phyloP scores from a whole-genome alignment of 2,113 vertebrate genomes.

The Lonchura striata region DNA sequence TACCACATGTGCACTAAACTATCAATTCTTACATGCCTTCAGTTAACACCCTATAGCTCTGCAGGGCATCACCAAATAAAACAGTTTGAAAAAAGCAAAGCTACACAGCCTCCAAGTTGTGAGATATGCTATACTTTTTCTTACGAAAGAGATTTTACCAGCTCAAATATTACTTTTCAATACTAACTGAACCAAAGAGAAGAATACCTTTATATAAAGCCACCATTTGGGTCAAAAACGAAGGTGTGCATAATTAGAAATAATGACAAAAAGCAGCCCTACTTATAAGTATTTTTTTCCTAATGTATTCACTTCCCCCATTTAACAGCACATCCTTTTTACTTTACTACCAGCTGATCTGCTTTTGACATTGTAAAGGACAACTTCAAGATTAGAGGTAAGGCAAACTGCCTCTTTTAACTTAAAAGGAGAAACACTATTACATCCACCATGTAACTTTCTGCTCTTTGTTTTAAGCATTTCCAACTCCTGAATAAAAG shows the following conservation, averaged over 20 bases:
- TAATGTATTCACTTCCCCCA: accelerated
- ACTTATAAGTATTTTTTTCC: background rate
- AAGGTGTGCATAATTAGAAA: accelerated
- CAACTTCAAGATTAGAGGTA: background rate
- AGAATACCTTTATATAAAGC: accelerated
- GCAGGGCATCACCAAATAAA: background rate
- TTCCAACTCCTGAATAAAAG: background rate
- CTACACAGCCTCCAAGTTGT: accelerated
- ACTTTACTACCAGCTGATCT: background rate
- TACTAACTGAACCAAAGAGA: background rate
- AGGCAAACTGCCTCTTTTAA: accelerated
- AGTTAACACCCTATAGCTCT: background rate
- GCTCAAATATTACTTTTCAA: background rate
- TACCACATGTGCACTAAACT: accelerated
- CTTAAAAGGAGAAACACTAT: background rate
- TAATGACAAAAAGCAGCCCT: accelerated
- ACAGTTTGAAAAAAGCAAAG: background rate
- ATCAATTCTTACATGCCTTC: accelerated
- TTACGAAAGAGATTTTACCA: background rate
- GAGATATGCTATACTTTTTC: accelerated
- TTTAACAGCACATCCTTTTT: background rate
- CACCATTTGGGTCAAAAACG: background rate
- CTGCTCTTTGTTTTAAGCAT: background rate
- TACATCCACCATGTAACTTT: background rate
- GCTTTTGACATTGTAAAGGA: background rate